Percentiles rank a stretch among this genome's conserved stretches.
phyloP scores from a whole-genome alignment of 30 jellyfish, hydroid and myxozoan species.

The Hydractinia symbiolongicarpus region DNA sequence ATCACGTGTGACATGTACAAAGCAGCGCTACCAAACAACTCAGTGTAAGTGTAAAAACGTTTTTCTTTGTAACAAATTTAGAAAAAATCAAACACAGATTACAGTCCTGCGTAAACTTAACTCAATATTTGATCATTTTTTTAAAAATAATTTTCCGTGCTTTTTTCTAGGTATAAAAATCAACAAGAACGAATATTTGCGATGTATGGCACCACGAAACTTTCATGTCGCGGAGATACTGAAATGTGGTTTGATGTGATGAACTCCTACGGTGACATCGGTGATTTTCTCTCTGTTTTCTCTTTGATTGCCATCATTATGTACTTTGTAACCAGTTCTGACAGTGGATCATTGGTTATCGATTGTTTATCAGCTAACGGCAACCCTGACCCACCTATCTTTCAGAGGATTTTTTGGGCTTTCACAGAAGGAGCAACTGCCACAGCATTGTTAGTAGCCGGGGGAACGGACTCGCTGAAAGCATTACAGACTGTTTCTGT shows the following conservation, averaged over 20 bases:
- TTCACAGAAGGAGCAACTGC: slow-evolving; percentile 96
- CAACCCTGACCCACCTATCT: slow-evolving; percentile 83
- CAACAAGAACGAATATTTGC: slow-evolving; percentile 29
- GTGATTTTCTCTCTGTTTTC: slow-evolving; percentile 57
- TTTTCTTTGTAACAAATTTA: no score
- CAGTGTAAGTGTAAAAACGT: neutral
- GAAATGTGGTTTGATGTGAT: slow-evolving; percentile 86
- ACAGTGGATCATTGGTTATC: slow-evolving; percentile 86
- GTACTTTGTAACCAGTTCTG: slow-evolving; percentile 84
- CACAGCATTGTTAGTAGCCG: slow-evolving; percentile 77
- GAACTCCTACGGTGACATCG: slow-evolving; percentile 71
- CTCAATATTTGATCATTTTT: no score
- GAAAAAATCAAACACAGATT: no score
- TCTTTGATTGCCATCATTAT: slow-evolving; percentile 76
- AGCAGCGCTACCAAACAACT: neutral
- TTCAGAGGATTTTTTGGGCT: slow-evolving; percentile 94
- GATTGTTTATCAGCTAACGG: slow-evolving; percentile 93
- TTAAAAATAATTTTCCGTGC: neutral
- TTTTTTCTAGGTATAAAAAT: neutral
- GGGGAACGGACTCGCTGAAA: slow-evolving; percentile 62
- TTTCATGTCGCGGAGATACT: slow-evolving; percentile 63
- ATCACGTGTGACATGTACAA: slow-evolving; percentile 51
- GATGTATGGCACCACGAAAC: slow-evolving; percentile 29
- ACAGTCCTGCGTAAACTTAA: no score
- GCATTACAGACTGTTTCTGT: slow-evolving; percentile 84